These are phyloP conservation scores for Pseudotriccus pelzelni DNA, from an alignment of 2,797 vertebrate species.

Conservation along the genomic window DNA sequence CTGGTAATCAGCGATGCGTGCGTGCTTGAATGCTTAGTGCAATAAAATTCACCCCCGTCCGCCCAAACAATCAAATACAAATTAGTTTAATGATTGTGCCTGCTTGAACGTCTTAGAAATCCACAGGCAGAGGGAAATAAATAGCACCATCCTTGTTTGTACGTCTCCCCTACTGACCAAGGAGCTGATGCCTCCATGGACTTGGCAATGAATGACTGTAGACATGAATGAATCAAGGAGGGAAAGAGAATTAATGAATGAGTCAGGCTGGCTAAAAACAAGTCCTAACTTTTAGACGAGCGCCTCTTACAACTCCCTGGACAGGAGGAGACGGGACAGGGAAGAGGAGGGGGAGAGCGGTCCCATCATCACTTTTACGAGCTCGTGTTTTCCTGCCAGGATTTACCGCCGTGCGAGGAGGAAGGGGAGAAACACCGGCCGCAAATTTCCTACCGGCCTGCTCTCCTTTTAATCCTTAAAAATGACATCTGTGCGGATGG, in stretches of 20 bases:
- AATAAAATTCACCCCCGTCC: constrained; percentile 84
- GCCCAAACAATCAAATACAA: constrained; percentile 87
- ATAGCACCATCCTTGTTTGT: constrained; percentile 78
- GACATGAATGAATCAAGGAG: constrained; percentile 57
- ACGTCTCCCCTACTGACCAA: constrained; percentile 70
- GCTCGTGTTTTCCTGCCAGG: not conserved
- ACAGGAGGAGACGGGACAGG: not conserved
- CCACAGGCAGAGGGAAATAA: constrained; percentile 78
- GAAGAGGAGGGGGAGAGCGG: not conserved
- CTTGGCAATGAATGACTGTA: constrained; percentile 67
- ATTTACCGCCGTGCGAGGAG: not conserved
- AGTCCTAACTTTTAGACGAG: constrained; percentile 31
- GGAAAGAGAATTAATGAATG: constrained; percentile 58
- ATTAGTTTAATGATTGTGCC: constrained; percentile 86
- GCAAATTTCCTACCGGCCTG: not conserved
- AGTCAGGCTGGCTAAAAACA: constrained; percentile 42
- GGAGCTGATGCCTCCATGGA: constrained; percentile 56
- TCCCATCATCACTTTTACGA: not conserved
- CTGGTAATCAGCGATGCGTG: constrained; percentile 86
- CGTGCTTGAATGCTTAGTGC: constrained; percentile 83
- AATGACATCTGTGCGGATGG: rapidly evolving
- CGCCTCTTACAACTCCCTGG: not conserved
- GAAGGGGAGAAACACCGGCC: not conserved
- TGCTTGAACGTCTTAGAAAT: constrained; percentile 80
- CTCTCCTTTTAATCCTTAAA: not conserved